phyloP scores from a whole-genome alignment of 2,888 invertebrate species.

The Exephanes ischioxanthus region DNA sequence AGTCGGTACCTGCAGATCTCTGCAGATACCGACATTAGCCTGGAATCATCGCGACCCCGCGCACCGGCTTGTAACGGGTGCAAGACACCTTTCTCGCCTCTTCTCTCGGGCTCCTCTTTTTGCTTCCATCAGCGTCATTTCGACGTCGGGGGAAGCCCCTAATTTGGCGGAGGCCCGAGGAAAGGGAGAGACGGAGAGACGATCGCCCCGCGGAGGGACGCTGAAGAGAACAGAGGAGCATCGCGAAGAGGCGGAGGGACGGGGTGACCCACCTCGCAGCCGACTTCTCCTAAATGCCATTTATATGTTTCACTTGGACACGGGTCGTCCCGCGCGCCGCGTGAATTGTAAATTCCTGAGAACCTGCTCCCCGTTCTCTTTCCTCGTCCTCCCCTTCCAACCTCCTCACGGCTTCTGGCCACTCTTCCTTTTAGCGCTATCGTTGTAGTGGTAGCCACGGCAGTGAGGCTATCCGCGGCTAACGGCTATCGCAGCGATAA shows the following conservation, averaged over 20 bases:
- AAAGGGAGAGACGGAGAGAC: neutral
- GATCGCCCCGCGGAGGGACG: neutral
- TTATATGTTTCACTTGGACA: conserved; percentile 82
- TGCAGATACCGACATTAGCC: too few species aligned
- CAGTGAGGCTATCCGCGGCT: conserved; percentile 43
- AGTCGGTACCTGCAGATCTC: too few species aligned
- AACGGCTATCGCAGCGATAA: conserved; percentile 40
- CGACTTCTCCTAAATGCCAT: conserved; percentile 82
- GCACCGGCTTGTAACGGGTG: conserved; percentile 22
- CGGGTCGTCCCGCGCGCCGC: conserved; percentile 76
- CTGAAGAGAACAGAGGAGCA: neutral
- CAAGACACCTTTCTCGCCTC: conserved; percentile 26
- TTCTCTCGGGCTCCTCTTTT: conserved; percentile 43
- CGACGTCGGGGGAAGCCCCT: conserved; percentile 81
- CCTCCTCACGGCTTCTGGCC: conserved; percentile 51
- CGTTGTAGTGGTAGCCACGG: neutral
- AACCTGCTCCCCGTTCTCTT: conserved; percentile 77
- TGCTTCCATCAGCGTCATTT: conserved; percentile 76
- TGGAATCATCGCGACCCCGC: neutral
- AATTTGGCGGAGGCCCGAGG: conserved; percentile 77
- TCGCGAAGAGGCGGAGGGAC: conserved; percentile 27
- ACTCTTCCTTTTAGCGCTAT: conserved; percentile 46
- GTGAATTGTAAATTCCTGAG: conserved; percentile 83
- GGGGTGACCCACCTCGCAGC: conserved; percentile 68
- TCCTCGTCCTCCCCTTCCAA: conserved; percentile 62